phyloP scores from a whole-genome alignment of 2,797 vertebrate species.

The Geotrypetes seraphini region DNA sequence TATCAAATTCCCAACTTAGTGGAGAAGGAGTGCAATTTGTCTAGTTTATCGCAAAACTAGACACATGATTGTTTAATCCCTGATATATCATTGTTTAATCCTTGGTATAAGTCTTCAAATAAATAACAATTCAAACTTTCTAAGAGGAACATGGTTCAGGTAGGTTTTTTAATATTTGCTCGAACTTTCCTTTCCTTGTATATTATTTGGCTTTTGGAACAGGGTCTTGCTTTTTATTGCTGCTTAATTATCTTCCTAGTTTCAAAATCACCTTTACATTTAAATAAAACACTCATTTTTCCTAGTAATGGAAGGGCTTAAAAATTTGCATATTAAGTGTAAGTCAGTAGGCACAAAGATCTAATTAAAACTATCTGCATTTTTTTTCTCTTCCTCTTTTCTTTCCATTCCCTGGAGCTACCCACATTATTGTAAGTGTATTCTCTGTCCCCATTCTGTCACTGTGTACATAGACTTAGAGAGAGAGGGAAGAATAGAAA shows the following conservation, averaged over 20 bases:
- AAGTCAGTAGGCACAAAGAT: slow-evolving; percentile 22
- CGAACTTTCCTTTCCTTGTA: too few relatives aligned
- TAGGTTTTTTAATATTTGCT: too few relatives aligned
- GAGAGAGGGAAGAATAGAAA: neutral
- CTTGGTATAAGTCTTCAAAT: too few relatives aligned
- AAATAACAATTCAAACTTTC: too few relatives aligned
- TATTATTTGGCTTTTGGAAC: too few relatives aligned
- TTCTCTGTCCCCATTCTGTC: slow-evolving; percentile 47
- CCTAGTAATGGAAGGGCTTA: slow-evolving; percentile 33
- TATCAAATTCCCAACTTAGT: too few relatives aligned
- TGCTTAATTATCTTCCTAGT: slow-evolving; percentile 28
- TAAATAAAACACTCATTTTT: slow-evolving; percentile 38
- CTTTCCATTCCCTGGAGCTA: slow-evolving; percentile 26
- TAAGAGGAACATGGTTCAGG: too few relatives aligned
- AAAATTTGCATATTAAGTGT: slow-evolving; percentile 41
- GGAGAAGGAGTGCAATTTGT: too few relatives aligned
- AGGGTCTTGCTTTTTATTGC: too few relatives aligned
- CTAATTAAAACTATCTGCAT: slow-evolving; percentile 37
- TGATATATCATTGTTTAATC: too few relatives aligned
- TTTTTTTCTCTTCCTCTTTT: neutral
- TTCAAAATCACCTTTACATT: slow-evolving; percentile 29
- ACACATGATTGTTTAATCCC: too few relatives aligned
- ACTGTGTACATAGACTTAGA: slow-evolving; percentile 12
- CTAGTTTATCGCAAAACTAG: too few relatives aligned
- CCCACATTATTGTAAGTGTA: slow-evolving; percentile 28